A percentile compares a stretch with the other conserved stretches of the same genome.
phyloP scores from a whole-genome alignment of 2,797 vertebrate species.

The Todus mexicanus region DNA sequence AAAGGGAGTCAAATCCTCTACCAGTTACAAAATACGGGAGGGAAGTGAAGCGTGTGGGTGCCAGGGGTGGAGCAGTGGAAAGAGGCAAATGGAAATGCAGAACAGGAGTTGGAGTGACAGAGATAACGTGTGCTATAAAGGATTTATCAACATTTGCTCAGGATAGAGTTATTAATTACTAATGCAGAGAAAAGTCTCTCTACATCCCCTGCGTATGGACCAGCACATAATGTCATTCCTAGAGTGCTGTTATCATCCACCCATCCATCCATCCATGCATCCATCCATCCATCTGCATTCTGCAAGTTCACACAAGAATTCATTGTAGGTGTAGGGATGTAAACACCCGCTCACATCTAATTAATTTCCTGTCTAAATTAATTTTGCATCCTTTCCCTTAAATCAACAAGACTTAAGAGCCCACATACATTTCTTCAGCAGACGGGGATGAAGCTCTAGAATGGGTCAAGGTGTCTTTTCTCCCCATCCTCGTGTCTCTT shows the following conservation, averaged over 20 bases:
- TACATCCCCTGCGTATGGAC: slow-evolving; percentile 15
- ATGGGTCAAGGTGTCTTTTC: neutral
- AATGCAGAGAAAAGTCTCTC: slow-evolving; percentile 35
- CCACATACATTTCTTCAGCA: neutral
- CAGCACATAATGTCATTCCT: slow-evolving; percentile 39
- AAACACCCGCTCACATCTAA: slow-evolving; percentile 34
- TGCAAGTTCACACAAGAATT: slow-evolving; percentile 4
- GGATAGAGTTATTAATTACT: slow-evolving; percentile 55
- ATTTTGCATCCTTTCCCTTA: slow-evolving; percentile 40
- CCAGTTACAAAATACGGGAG: slow-evolving; percentile 36
- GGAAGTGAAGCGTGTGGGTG: slow-evolving; percentile 19
- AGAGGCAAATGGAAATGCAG: slow-evolving; percentile 51
- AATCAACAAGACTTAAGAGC: slow-evolving; percentile 1
- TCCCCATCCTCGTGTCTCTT: neutral
- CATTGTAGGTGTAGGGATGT: neutral
- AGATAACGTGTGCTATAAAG: slow-evolving; percentile 10
- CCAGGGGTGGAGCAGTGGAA: slow-evolving; percentile 17
- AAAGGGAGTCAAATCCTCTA: slow-evolving; percentile 25
- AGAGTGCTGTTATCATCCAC: neutral
- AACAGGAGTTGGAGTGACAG: slow-evolving; percentile 36
- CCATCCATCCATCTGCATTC: neutral
- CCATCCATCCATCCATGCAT: neutral
- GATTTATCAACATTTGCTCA: slow-evolving; percentile 60
- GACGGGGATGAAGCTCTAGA: neutral
- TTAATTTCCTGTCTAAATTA: slow-evolving; percentile 54